Base-by-base conservation (phyloP, 2,888 invertebrate genomes). In the Gibbula magus region DNA sequence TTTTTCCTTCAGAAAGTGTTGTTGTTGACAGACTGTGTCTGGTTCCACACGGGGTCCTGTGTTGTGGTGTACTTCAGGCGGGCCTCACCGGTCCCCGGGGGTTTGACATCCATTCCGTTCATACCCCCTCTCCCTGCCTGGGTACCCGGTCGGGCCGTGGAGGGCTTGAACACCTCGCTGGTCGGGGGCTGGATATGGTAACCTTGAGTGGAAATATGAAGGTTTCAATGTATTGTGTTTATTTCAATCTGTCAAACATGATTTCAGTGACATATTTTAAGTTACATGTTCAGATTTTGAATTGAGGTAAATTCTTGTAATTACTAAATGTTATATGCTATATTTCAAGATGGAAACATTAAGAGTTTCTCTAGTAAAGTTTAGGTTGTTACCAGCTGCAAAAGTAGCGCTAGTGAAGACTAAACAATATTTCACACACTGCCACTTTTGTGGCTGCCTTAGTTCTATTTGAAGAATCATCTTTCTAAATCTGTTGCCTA, bases 1-100 rank as follows among this genome's bases (percentile, higher is more conserved):
- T n/a, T n/a, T n/a, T n/a, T n/a, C 35, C 35, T 51, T 54, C 78
- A 84, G 54, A 83, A 83, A 0, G 83, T 83, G 78, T 83, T 82
- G 39, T 20, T 82, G 77, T 35, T 66, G 22, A 84, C 75, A 8
- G 83, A 83, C 45, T 84, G 66, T 51, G 67, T 79, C 39, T 81
- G 84, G 56, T 79, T 81, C 84, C 84, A 84, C 83, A 83, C 78
- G 20, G 18, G 39, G 10, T 79, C 81, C 18, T 22, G n/a, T n/a
- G 39, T 22, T 16, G 39, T 83, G 66, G 82, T 81, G 73, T 82
- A 79, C 52, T 83, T 82, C 7, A 81, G 75, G 8, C 75, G 74
- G 4, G 77, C 79, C 67, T 83, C 53, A 25, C 77, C 45, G 2
- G 77, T 35, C 73, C 74, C 61, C 76, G 78, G 32, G 75, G 56